Conservation (phyloP, 2,113 vertebrate species). For the Promerops cafer region DNA sequence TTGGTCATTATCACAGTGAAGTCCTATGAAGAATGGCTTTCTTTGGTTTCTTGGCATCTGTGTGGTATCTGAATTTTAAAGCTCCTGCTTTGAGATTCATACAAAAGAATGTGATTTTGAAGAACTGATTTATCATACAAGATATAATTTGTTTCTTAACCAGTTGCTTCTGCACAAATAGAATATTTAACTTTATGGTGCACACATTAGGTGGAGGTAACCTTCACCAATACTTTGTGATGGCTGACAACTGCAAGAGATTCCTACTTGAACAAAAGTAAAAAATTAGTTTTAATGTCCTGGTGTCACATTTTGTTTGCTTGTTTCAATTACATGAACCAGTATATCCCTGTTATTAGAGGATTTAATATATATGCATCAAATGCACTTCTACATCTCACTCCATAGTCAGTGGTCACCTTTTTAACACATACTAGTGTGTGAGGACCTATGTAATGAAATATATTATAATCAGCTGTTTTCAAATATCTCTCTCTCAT, state of each 20-base stretch:
- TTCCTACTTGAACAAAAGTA: not conserved
- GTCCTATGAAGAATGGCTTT: slow-evolving; percentile 37
- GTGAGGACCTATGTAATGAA: not conserved
- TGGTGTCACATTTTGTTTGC: not conserved
- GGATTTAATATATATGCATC: not conserved
- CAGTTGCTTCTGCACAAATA: slow-evolving; percentile 24
- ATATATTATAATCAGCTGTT: not conserved
- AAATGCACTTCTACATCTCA: not conserved
- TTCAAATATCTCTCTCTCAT: not conserved
- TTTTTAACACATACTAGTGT: not conserved
- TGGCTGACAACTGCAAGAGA: not conserved
- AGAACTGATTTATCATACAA: slow-evolving; percentile 69
- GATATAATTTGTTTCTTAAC: slow-evolving; percentile 62
- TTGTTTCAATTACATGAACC: not conserved
- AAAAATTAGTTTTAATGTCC: not conserved
- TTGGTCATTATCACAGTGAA: slow-evolving; percentile 60
- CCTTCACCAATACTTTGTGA: not conserved
- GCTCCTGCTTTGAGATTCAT: slow-evolving; percentile 60
- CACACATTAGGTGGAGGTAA: slow-evolving; percentile 42
- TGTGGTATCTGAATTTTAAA: slow-evolving; percentile 73
- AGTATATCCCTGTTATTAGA: not conserved
- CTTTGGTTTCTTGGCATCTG: slow-evolving; percentile 51
- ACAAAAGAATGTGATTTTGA: slow-evolving; percentile 54
- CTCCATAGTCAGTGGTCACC: not conserved
- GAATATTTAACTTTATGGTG: slow-evolving; percentile 25